A percentile compares a stretch with the other conserved stretches of the same genome.
Conservation (phyloP, 2,113 vertebrate genomes). For the Sardina pilchardus region DNA sequence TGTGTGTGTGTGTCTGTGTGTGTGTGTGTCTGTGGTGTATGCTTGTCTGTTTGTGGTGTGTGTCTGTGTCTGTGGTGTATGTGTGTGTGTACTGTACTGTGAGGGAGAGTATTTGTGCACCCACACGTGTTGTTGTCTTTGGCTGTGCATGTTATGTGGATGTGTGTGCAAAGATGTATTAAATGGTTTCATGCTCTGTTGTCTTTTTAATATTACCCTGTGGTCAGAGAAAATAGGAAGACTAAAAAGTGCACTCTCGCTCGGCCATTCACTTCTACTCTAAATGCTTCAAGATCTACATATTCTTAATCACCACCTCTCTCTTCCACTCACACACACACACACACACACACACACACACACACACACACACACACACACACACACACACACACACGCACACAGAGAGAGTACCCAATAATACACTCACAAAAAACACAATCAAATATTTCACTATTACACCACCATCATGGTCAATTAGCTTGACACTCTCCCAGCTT, state of each 20-base stretch:
- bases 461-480: constrained; percentile 76
- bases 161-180: background rate
- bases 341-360: constrained; percentile 31
- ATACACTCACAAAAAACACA: constrained; percentile 51
- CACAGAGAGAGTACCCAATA: background rate
- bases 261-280: background rate
- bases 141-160: background rate
- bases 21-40: background rate
- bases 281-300: background rate
- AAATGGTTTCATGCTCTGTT: background rate
- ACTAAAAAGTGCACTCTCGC: background rate
- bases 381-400: constrained; percentile 14
- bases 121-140: too few species aligned
- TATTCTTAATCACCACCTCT: background rate
- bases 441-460: constrained; percentile 74
- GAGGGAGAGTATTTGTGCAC: background rate
- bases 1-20: background rate
- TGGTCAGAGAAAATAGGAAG: background rate
- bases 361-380: constrained; percentile 13
- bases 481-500: constrained; percentile 71
- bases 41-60: background rate
- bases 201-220: background rate
- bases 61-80: background rate
- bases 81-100: background rate
- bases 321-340: background rate